These are phyloP conservation scores for Achroia grisella DNA, from an alignment of 1,140 invertebrate genomes.

Conservation along the genomic window DNA sequence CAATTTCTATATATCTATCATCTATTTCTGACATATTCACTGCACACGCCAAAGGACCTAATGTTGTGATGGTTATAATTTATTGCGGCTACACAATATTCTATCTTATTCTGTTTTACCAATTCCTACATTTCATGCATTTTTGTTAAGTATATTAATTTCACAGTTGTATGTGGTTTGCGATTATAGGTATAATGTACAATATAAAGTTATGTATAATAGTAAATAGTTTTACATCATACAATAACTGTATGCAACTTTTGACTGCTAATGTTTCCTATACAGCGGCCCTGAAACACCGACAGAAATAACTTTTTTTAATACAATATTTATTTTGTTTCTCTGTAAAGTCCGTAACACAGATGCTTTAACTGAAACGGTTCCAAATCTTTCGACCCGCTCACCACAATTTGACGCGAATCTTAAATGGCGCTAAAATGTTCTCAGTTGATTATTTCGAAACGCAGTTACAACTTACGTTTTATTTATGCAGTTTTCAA, in stretches of 20 bases:
- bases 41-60: too few species aligned
- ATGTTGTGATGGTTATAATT: too few species aligned
- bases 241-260: constrained; percentile 3
- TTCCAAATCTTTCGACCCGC: constrained; percentile 12
- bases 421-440: too few species aligned
- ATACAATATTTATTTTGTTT: constrained; percentile 27
- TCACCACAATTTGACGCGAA: not conserved
- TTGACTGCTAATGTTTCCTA: constrained; percentile 9
- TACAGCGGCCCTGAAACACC: constrained; percentile 16
- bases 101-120: too few species aligned
- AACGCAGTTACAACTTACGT: too few species aligned
- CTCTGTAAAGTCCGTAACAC: constrained; percentile 7
- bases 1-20: too few species aligned
- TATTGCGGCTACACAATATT: too few species aligned
- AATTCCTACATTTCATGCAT: constrained; percentile 26
- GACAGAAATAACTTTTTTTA: constrained; percentile 30
- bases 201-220: constrained; percentile 10
- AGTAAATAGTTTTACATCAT: constrained; percentile 7
- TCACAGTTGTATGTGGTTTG: not conserved
- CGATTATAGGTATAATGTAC: not conserved
- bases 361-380: constrained; percentile 8
- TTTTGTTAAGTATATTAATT: constrained; percentile 8
- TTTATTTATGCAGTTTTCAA: too few species aligned
- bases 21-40: too few species aligned
- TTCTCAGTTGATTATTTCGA: too few species aligned